A percentile compares a stretch with the other conserved stretches of the same genome.
These are phyloP conservation scores for Ctenopoma multispine DNA, from an alignment of 2,797 vertebrate genomes.

Conservation along the genomic window DNA sequence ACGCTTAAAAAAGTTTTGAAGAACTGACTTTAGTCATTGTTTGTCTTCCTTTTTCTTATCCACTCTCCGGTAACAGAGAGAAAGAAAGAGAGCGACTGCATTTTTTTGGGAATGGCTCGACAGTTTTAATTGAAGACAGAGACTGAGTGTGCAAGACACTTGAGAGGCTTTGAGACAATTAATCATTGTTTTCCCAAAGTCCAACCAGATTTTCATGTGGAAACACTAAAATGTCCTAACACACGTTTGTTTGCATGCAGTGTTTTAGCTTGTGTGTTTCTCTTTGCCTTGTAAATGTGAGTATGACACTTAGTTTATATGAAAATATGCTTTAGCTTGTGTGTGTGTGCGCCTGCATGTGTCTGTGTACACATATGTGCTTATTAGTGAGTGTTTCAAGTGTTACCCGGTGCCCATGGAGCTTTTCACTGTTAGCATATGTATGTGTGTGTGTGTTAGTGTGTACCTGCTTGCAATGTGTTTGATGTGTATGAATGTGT, in stretches of 20 bases:
- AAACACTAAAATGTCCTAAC: constrained; percentile 53
- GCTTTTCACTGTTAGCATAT: constrained; percentile 83
- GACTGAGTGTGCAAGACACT: constrained; percentile 49
- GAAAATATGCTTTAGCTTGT: constrained; percentile 56
- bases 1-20: constrained; percentile 16
- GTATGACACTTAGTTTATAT: constrained; percentile 62
- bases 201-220: constrained; percentile 39
- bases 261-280: constrained; percentile 43
- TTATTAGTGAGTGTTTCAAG: constrained; percentile 79
- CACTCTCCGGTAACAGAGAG: constrained; percentile 31
- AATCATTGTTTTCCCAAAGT: constrained; percentile 60
- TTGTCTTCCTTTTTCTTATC: constrained; percentile 41
- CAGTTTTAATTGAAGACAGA: constrained; percentile 78
- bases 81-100: constrained; percentile 29
- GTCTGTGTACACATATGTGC: constrained; percentile 68
- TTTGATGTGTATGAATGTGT: constrained; percentile 75
- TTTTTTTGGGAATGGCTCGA: constrained; percentile 51
- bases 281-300: constrained; percentile 39
- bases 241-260: constrained; percentile 59
- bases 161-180: constrained; percentile 49
- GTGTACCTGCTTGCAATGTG: constrained; percentile 62
- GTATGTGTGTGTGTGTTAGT: constrained; percentile 70
- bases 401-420: constrained; percentile 74
- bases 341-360: constrained; percentile 43
- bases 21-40: constrained; percentile 38